Conservation (phyloP, 37 sponge, comb jelly and placozoan species). For the Axinella damicornis region DNA sequence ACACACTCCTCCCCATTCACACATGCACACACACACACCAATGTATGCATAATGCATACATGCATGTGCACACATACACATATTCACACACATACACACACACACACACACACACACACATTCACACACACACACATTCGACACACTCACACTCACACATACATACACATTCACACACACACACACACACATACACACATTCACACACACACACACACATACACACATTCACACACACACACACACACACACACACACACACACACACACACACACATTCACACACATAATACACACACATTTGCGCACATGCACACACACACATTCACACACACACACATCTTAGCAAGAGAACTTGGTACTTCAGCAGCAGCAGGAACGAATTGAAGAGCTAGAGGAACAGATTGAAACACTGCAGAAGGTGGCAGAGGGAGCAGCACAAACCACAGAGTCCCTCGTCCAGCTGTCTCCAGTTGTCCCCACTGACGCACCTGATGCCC, state of each 20-base stretch:
- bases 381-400: constrained; percentile 3
- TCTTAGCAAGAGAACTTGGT: constrained; percentile 58
- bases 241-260: constrained; percentile 42
- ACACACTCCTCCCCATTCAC: too few relatives aligned
- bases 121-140: not conserved
- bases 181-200: constrained; percentile 8
- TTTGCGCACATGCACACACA: constrained; percentile 29
- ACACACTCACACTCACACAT: constrained; percentile 4
- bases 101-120: constrained; percentile 27
- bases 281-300: constrained; percentile 43
- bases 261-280: constrained; percentile 20
- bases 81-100: constrained; percentile 4
- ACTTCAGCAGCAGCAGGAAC: not conserved
- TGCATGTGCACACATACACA: too few relatives aligned
- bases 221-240: constrained; percentile 39
- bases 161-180: constrained; percentile 5
- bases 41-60: not conserved
- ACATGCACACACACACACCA: too few relatives aligned
- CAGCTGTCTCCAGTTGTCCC: not conserved
- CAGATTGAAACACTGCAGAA: constrained; percentile 24
- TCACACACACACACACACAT: constrained; percentile 42
- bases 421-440: not conserved
- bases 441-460: too few relatives aligned
- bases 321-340: constrained; percentile 37
- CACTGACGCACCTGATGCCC: not conserved